These are phyloP conservation scores for Drosophila guanche DNA, from an alignment of 1,140 invertebrate genomes.

Conservation along the genomic window DNA sequence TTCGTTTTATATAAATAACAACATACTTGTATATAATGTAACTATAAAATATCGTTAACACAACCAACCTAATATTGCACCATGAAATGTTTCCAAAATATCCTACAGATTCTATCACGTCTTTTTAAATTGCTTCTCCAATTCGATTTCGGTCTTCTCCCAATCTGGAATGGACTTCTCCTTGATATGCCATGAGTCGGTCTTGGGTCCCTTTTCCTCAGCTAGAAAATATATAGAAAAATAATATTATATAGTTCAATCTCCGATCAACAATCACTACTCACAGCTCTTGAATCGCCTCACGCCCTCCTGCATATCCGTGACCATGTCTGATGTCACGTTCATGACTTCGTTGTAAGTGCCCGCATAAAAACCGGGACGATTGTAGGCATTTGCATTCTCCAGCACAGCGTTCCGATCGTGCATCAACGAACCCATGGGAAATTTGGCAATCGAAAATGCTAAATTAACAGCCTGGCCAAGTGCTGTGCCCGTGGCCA, in stretches of 20 bases:
- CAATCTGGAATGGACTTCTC: slow-evolving; percentile 85
- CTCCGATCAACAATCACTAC: background rate
- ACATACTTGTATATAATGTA: slow-evolving; percentile 13
- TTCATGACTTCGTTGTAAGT: slow-evolving; percentile 88
- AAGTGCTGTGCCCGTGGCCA: slow-evolving; percentile 91
- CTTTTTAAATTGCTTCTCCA: slow-evolving; percentile 43
- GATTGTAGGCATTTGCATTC: slow-evolving; percentile 87
- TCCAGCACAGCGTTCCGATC: slow-evolving; percentile 87
- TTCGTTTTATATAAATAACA: slow-evolving; percentile 44
- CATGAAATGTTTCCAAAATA: background rate
- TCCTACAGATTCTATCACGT: slow-evolving; percentile 1
- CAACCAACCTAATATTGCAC: too few relatives aligned
- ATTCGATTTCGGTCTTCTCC: slow-evolving; percentile 84
- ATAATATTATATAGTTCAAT: background rate
- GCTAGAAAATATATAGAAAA: slow-evolving; percentile 77
- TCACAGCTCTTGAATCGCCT: slow-evolving; percentile 87
- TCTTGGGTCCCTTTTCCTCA: slow-evolving; percentile 90
- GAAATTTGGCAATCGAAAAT: slow-evolving; percentile 90
- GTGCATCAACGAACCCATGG: slow-evolving; percentile 89
- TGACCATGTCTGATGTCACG: slow-evolving; percentile 85
- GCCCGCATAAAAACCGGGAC: slow-evolving; percentile 85
- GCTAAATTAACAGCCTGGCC: slow-evolving; percentile 92
- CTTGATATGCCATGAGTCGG: slow-evolving; percentile 87
- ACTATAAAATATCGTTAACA: too few relatives aligned
- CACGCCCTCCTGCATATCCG: slow-evolving; percentile 89